Conservation (phyloP, 1,140 invertebrate genomes). For the Drosophila tani region DNA sequence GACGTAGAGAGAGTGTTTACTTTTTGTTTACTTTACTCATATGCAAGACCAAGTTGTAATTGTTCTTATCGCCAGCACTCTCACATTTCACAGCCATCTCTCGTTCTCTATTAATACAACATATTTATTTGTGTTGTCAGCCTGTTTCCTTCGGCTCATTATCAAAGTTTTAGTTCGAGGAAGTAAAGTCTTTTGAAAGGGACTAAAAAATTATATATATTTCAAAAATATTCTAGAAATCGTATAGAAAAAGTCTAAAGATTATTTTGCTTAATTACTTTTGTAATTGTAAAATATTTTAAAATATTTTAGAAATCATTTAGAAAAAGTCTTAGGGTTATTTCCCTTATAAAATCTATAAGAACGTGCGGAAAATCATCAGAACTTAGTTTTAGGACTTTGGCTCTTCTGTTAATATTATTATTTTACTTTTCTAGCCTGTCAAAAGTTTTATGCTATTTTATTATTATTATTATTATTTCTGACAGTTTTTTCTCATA, state of each 20-base stretch:
- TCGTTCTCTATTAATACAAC: not conserved
- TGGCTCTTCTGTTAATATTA: no score
- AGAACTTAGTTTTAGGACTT: no score
- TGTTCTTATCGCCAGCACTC: slow-evolving; percentile 4
- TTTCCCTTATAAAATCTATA: not conserved
- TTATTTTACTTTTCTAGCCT: no score
- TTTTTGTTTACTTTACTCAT: slow-evolving; percentile 47
- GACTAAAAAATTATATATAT: no score
- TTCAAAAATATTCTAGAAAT: not conserved
- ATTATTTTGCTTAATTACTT: no score
- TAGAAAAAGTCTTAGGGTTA: no score
- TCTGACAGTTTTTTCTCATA: no score
- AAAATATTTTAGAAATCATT: no score
- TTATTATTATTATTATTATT: no score
- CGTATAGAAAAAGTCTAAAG: not conserved
- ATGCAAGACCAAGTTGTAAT: slow-evolving; percentile 33
- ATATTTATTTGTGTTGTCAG: slow-evolving; percentile 8
- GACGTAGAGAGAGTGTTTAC: slow-evolving; percentile 19
- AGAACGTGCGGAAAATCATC: no score
- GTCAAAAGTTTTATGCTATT: no score
- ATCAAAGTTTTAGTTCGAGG: not conserved
- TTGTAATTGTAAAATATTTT: no score
- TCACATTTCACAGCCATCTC: not conserved
- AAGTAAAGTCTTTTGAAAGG: not conserved
- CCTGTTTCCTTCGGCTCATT: not conserved